phyloP scores from a whole-genome alignment of 2,113 vertebrate genomes.

The Rallus limicola region DNA sequence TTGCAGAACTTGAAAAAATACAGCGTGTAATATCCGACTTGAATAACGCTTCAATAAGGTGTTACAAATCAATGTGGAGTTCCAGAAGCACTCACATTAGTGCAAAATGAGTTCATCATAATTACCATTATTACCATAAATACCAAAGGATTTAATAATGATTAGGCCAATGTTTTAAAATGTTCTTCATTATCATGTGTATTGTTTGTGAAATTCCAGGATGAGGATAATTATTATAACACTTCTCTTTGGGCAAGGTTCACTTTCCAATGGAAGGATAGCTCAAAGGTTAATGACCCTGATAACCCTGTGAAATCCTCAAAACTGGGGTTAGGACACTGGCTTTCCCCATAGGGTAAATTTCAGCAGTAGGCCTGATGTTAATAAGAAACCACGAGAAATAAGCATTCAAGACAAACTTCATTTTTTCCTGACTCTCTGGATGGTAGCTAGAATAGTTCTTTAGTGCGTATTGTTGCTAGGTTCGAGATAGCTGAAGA shows the following conservation, averaged over 20 bases:
- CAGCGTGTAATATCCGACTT: neutral
- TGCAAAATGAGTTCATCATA: constrained; percentile 38
- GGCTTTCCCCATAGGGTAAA: neutral
- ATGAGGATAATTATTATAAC: neutral
- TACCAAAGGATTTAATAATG: constrained; percentile 50
- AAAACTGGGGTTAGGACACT: neutral
- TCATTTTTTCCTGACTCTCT: neutral
- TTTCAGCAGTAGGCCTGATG: neutral
- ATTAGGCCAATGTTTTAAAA: constrained; percentile 37
- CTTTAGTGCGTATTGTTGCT: neutral
- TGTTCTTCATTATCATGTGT: neutral
- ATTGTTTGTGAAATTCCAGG: constrained; percentile 37
- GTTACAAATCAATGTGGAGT: neutral
- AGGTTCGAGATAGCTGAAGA: neutral
- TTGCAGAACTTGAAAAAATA: constrained; percentile 14
- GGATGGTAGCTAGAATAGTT: neutral
- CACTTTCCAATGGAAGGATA: neutral
- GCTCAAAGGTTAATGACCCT: neutral
- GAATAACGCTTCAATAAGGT: neutral
- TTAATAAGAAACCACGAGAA: neutral
- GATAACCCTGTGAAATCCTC: neutral
- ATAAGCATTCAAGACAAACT: neutral
- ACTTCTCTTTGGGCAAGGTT: neutral
- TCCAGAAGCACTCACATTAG: neutral
- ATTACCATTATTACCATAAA: constrained; percentile 60